phyloP scores from a whole-genome alignment of 2,797 vertebrate species.

The Pipistrellus pygmaeus region DNA sequence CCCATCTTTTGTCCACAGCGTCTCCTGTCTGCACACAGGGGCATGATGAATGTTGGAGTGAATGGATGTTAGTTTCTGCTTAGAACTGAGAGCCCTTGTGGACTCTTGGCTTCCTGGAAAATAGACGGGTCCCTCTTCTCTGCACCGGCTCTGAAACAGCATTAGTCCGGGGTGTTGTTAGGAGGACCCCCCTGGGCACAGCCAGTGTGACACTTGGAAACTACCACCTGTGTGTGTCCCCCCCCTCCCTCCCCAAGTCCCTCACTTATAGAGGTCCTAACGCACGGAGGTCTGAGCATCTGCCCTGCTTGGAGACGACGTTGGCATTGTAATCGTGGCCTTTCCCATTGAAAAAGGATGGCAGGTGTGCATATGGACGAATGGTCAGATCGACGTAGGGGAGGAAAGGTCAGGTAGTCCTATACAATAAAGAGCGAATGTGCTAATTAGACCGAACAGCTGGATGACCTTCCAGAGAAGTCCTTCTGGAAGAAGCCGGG shows the following conservation, averaged over 20 bases:
- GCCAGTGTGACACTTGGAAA: accelerated
- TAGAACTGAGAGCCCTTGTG: background rate
- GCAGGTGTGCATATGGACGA: background rate
- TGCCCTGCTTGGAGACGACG: background rate
- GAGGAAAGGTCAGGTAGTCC: background rate
- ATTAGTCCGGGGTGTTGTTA: background rate
- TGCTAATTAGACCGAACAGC: no score
- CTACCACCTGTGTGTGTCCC: background rate
- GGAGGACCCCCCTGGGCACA: background rate
- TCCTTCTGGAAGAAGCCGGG: no score
- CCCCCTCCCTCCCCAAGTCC: background rate
- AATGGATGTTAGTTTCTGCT: background rate
- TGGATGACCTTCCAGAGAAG: no score
- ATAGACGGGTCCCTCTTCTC: background rate
- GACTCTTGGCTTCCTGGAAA: background rate
- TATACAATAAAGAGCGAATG: no score
- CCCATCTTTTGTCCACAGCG: no score
- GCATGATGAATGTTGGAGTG: accelerated
- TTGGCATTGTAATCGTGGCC: background rate
- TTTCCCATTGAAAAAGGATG: background rate
- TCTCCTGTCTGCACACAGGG: background rate
- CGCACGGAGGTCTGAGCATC: background rate
- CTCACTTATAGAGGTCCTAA: background rate
- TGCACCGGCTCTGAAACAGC: background rate
- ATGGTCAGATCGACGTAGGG: background rate